phyloP scores from a whole-genome alignment of 2,888 invertebrate species.

The Didymodactylos carnosus region DNA sequence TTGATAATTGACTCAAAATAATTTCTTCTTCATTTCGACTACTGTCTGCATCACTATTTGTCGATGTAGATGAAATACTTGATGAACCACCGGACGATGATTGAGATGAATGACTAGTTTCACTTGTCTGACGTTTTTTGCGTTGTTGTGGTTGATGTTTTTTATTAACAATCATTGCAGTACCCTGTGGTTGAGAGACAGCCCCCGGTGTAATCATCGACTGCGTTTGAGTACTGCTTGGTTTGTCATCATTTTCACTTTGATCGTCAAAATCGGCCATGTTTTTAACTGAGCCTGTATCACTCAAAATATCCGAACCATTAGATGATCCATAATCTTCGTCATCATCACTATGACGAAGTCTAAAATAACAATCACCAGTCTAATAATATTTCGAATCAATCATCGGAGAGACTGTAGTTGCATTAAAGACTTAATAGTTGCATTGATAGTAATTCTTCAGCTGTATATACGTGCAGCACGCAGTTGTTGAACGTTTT shows the following conservation, averaged over 20 bases:
- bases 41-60: neutral
- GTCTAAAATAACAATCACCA: no score
- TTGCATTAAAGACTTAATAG: no score
- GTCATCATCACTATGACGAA: no score
- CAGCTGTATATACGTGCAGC: no score
- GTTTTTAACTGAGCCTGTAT: slow-evolving; percentile 56
- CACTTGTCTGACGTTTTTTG: neutral
- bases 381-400: no score
- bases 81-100: neutral
- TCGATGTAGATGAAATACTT: neutral
- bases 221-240: neutral
- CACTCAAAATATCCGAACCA: slow-evolving; percentile 20
- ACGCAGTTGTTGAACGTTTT: no score
- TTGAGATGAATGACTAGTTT: neutral
- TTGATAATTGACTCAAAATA: slow-evolving; percentile 47
- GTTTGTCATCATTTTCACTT: slow-evolving; percentile 51
- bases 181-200: no score
- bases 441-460: no score
- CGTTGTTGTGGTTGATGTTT: slow-evolving; percentile 21
- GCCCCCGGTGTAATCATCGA: no score
- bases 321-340: slow-evolving; percentile 20
- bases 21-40: slow-evolving; percentile 20
- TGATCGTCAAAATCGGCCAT: slow-evolving; percentile 80
- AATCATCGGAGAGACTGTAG: no score
- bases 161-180: neutral